Evolutionary conservation across 2,888 invertebrate species (phyloP), one percentile per base, ranked within the genome.

Genomic region (Apoda limacodes): DNA sequence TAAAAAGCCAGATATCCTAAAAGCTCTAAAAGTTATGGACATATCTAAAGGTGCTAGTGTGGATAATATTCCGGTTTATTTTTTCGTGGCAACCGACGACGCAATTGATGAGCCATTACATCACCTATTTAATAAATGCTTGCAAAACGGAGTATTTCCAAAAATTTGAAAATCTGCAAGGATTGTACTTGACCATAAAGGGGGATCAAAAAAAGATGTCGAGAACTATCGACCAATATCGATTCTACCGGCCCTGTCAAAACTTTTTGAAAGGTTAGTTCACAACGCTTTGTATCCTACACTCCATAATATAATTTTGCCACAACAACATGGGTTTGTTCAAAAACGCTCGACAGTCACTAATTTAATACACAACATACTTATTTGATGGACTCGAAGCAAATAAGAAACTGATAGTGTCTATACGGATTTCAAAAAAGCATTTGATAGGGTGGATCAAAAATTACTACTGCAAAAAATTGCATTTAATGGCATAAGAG

Each of bases 321-420:
- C 27, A 14, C 21, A 42, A 27, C 42, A 45, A 26, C 40, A 45
- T 23, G 42, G 43, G 6, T 43, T 47, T 31, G 43, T 47, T 4
- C 39, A 40, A 30, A 28, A 26, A 3, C 26, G 37, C n/a, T 46
- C 44, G 2, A 42, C 39, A 5, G 22, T 21, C 2, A 40, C 38
- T 2, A 44, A 44, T 12, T 15, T 44, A 6, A 21, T 40, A 32
- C 20, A 39, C 32, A 5, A 22, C 19, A 3, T 24, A 35, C 14
- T 19, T 43, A 12, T 41, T 43, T 36, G 25, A 36, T n/a, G n/a
- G n/a, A n/a, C n/a, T n/a, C n/a, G n/a, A n/a, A n/a, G n/a, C n/a
- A n/a, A n/a, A n/a, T n/a, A n/a, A n/a, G n/a, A n/a, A n/a, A n/a
- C n/a, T n/a, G n/a, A n/a, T n/a, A n/a, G n/a, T n/a, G n/a, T n/a